A percentile compares a stretch with the other conserved stretches of the same genome.
Conservation (phyloP, 2,888 invertebrate genomes). For the Andrena minutula region DNA sequence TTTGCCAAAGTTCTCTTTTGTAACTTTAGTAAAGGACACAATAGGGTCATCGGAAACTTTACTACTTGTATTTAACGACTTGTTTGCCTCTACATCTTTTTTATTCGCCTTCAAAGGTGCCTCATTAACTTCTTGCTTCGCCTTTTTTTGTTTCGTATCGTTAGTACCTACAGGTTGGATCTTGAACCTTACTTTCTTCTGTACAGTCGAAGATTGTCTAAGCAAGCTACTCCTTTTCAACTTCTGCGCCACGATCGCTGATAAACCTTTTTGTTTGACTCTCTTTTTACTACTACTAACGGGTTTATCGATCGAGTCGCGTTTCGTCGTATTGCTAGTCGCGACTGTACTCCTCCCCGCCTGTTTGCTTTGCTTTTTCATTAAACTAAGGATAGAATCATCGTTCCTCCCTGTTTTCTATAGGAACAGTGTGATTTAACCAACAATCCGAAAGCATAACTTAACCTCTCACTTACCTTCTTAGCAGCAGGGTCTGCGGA, state of each 20-base stretch:
- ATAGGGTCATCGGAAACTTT: slow-evolving; percentile 31
- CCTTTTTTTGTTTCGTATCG: background rate
- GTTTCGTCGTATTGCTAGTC: background rate
- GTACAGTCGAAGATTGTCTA: slow-evolving; percentile 5
- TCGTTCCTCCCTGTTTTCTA: slow-evolving; percentile 13
- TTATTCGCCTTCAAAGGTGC: slow-evolving; percentile 9
- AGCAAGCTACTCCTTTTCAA: slow-evolving; percentile 40
- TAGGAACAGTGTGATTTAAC: slow-evolving; percentile 17
- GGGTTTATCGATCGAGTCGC: background rate
- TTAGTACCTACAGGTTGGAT: background rate
- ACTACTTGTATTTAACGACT: background rate
- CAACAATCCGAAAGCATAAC: slow-evolving; percentile 3
- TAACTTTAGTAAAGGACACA: slow-evolving; percentile 73
- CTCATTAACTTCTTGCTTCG: background rate
- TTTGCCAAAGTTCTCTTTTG: slow-evolving; percentile 69
- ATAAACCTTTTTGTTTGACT: slow-evolving; percentile 80
- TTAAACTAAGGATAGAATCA: slow-evolving; percentile 42
- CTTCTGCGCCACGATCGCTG: slow-evolving; percentile 77
- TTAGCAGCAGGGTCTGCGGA: slow-evolving; percentile 62
- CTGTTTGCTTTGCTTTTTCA: slow-evolving; percentile 50
- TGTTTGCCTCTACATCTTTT: slow-evolving; percentile 22
- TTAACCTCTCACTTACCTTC: slow-evolving; percentile 78
- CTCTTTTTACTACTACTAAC: slow-evolving; percentile 60
- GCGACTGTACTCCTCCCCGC: slow-evolving; percentile 7
- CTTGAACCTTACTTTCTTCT: slow-evolving; percentile 21